A percentile compares a stretch with the other conserved stretches of the same genome.
Evolutionary conservation across 2,888 invertebrate species (phyloP).

Genomic region (Mystacides longicornis): DNA sequence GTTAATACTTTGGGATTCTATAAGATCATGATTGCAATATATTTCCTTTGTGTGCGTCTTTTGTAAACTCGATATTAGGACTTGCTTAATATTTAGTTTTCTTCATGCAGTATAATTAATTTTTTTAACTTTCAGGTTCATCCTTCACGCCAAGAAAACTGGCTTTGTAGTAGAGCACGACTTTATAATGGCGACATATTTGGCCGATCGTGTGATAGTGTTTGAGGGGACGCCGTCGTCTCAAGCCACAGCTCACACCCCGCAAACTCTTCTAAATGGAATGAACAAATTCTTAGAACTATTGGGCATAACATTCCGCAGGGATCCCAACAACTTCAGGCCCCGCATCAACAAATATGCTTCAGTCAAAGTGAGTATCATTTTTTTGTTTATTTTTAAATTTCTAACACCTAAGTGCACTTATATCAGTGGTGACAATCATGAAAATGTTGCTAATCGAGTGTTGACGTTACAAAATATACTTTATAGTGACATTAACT

Average conservation of each 20-base stretch:
- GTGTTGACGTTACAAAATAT: no score
- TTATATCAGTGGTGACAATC: no score
- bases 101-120: no score
- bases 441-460: no score
- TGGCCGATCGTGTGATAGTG: slow-evolving; percentile 96
- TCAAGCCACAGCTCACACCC: slow-evolving; percentile 80
- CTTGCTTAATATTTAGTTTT: no score
- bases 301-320: slow-evolving; percentile 93
- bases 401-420: no score
- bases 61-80: no score
- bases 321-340: slow-evolving; percentile 98
- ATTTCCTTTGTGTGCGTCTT: no score
- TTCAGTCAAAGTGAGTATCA: slow-evolving; percentile 75
- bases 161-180: slow-evolving; percentile 99
- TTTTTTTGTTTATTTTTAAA: not conserved
- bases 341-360: slow-evolving; percentile 96
- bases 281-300: slow-evolving; percentile 97
- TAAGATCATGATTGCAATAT: no score
- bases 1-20: no score
- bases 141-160: slow-evolving; percentile 98
- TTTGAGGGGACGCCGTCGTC: slow-evolving; percentile 94
- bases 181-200: slow-evolving; percentile 99
- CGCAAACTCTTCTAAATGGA: slow-evolving; percentile 88
- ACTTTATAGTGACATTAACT: no score
- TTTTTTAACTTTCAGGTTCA: slow-evolving; percentile 80